phyloP scores from a whole-genome alignment of 2,888 invertebrate species.

The Anagyrus pseudococci region DNA sequence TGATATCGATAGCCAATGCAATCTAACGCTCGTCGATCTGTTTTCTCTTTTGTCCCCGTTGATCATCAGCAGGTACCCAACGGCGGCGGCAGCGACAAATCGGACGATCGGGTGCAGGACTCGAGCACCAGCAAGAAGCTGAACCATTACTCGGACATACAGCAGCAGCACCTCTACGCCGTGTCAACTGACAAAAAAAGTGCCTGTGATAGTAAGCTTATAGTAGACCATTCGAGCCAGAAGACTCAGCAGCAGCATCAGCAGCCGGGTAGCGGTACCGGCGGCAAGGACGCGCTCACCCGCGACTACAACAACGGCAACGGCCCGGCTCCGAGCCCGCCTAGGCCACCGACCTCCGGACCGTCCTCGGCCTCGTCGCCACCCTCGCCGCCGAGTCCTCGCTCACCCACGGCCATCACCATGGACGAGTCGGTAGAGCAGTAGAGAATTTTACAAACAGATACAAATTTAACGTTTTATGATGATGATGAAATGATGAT shows the following conservation, averaged over 20 bases:
- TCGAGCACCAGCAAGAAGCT: slow-evolving; percentile 48
- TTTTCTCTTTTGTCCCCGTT: neutral
- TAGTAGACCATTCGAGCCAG: slow-evolving; percentile 62
- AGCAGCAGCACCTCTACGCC: slow-evolving; percentile 59
- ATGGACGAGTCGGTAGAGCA: slow-evolving; percentile 61
- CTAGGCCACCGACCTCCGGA: slow-evolving; percentile 7
- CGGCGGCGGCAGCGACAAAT: slow-evolving; percentile 35
- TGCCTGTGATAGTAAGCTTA: slow-evolving; percentile 65
- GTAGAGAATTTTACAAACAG: slow-evolving; percentile 41
- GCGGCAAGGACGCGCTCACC: slow-evolving; percentile 43
- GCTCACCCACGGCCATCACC: slow-evolving; percentile 8
- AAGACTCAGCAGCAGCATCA: slow-evolving; percentile 56
- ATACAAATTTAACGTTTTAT: slow-evolving; percentile 5
- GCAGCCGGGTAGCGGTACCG: slow-evolving; percentile 32
- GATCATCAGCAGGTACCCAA: slow-evolving; percentile 29
- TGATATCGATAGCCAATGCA: neutral
- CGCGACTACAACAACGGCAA: slow-evolving; percentile 41
- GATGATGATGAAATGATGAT: neutral
- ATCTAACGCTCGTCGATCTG: neutral
- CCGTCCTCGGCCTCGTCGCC: slow-evolving; percentile 3
- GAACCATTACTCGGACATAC: slow-evolving; percentile 59
- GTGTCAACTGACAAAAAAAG: slow-evolving; percentile 63
- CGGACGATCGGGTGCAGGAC: slow-evolving; percentile 28
- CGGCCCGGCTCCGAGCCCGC: slow-evolving; percentile 39
- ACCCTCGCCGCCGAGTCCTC: neutral